Evolutionary conservation across 2,888 invertebrate species (phyloP).

Genomic region (Meliscaeva auricollis): DNA sequence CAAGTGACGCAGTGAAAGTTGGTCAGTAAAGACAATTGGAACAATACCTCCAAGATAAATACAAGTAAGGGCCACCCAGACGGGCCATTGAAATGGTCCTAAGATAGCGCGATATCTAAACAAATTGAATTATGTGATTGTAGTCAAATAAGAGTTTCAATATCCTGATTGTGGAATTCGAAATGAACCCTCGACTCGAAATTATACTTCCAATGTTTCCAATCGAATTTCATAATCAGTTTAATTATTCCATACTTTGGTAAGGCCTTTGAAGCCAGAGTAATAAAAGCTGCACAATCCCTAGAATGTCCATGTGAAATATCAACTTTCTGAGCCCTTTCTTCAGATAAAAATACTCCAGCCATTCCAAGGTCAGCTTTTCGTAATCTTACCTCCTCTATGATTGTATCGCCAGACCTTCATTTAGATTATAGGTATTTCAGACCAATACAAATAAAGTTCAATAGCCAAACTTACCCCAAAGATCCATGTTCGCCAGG

Average conservation of each 20-base stretch:
- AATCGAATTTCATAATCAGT: not conserved
- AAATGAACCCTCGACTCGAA: not conserved
- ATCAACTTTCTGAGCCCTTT: slow-evolving; percentile 85
- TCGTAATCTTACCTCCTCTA: slow-evolving; percentile 85
- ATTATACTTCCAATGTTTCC: not conserved
- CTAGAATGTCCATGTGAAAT: slow-evolving; percentile 88
- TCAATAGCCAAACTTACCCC: slow-evolving; percentile 23
- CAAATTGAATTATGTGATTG: slow-evolving; percentile 14
- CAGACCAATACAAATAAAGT: not conserved
- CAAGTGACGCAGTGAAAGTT: slow-evolving; percentile 88
- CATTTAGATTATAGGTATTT: slow-evolving; percentile 11
- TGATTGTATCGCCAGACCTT: slow-evolving; percentile 87
- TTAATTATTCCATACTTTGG: slow-evolving; percentile 85
- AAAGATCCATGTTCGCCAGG: slow-evolving; percentile 82
- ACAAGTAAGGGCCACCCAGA: slow-evolving; percentile 90
- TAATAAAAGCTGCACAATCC: slow-evolving; percentile 92
- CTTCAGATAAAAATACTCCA: slow-evolving; percentile 88
- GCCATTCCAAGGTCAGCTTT: slow-evolving; percentile 89
- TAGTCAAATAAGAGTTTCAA: not conserved
- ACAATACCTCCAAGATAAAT: slow-evolving; percentile 90
- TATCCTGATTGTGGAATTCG: not conserved
- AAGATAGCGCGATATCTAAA: slow-evolving; percentile 91
- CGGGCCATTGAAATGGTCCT: slow-evolving; percentile 93
- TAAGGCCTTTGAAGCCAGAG: slow-evolving; percentile 90
- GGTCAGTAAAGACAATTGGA: slow-evolving; percentile 90